Conservation (phyloP, 2,113 vertebrate genomes). For the Bos javanicus region DNA sequence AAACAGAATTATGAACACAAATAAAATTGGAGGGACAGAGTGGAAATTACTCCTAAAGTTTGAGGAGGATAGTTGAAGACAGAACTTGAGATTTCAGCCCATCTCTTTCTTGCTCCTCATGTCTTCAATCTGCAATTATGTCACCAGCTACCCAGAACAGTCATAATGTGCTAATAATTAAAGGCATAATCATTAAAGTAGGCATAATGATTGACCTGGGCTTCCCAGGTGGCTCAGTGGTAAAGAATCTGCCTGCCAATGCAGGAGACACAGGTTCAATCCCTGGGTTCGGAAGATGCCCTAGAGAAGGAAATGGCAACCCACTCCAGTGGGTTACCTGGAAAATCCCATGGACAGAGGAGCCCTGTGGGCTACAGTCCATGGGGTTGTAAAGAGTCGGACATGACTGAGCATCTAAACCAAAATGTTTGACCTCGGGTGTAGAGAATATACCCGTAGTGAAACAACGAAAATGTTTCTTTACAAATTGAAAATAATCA, state of each 20-base stretch:
- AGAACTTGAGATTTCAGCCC: background rate
- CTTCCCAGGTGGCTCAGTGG: background rate
- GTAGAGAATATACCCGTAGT: background rate
- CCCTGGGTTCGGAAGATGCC: background rate
- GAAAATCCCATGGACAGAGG: background rate
- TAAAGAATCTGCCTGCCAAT: background rate
- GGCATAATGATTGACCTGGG: background rate
- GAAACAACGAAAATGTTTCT: background rate
- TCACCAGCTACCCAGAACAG: background rate
- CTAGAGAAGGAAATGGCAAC: background rate
- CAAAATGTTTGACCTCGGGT: background rate
- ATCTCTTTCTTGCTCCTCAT: background rate
- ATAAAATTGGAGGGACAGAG: background rate
- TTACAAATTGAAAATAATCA: background rate
- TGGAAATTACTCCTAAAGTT: background rate
- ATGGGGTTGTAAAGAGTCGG: background rate
- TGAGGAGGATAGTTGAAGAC: background rate
- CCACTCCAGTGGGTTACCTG: background rate
- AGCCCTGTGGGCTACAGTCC: background rate
- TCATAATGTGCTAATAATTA: background rate
- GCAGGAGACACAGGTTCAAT: background rate
- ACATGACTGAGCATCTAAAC: background rate
- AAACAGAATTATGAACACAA: background rate
- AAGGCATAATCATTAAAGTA: background rate
- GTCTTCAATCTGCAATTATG: background rate